Conservation (phyloP, 2,888 invertebrate genomes). For the Lepas anatifera region DNA sequence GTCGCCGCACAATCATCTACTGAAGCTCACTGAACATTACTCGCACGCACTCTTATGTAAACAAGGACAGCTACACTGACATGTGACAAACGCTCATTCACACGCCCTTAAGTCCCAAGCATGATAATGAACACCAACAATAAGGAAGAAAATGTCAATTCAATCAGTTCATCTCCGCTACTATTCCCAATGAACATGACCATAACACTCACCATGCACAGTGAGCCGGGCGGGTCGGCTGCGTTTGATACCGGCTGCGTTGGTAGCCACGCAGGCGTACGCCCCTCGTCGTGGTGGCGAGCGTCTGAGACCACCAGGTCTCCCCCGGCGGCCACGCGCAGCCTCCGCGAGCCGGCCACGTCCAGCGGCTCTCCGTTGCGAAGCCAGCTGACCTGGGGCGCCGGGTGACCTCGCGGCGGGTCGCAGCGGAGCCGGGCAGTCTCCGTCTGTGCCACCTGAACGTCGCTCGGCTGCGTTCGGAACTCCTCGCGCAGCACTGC, state of each 20-base stretch:
- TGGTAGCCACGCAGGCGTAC: constrained; percentile 35
- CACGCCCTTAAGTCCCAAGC: too few species aligned
- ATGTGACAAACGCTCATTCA: too few species aligned
- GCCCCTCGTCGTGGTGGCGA: constrained; percentile 33
- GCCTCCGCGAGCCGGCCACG: constrained; percentile 39
- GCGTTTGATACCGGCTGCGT: constrained; percentile 30
- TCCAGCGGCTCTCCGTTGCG: constrained; percentile 69
- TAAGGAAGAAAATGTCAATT: too few species aligned
- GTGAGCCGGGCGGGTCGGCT: constrained; percentile 28
- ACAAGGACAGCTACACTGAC: too few species aligned
- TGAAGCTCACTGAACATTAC: too few species aligned
- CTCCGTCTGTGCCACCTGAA: constrained; percentile 74
- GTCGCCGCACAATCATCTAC: too few species aligned
- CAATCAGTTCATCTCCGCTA: too few species aligned
- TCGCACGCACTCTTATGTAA: too few species aligned
- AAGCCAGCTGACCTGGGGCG: constrained; percentile 76
- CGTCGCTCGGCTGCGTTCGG: constrained; percentile 66
- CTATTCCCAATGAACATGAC: too few species aligned
- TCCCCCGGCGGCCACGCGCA: constrained; percentile 25
- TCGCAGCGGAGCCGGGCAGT: constrained; percentile 74
- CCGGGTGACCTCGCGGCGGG: constrained; percentile 79
- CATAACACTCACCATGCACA: constrained; percentile 29
- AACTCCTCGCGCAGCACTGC: constrained; percentile 81
- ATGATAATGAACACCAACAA: too few species aligned
- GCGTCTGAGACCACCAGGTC: constrained; percentile 32